Conservation (phyloP, 2,113 vertebrate species). For the Mesitornis unicolor region DNA sequence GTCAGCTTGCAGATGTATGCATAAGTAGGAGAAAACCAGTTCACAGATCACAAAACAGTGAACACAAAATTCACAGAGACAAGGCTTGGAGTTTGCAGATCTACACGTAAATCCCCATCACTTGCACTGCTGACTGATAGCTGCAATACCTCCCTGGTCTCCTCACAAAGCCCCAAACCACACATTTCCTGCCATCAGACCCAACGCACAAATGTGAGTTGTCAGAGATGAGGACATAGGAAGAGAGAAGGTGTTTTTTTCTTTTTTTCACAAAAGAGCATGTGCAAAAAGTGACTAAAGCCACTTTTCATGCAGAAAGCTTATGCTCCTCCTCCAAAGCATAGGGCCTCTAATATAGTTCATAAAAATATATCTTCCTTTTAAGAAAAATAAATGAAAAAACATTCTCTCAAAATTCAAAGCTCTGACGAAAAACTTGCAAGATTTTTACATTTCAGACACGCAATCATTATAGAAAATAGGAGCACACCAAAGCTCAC, state of each 20-base stretch:
- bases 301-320: not conserved
- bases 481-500: not conserved
- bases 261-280: not conserved
- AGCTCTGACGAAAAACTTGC: not conserved
- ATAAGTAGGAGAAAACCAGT: not conserved
- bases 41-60: not conserved
- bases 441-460: not conserved
- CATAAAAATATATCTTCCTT: not conserved
- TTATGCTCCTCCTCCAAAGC: not conserved
- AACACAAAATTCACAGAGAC: not conserved
- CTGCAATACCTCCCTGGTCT: not conserved
- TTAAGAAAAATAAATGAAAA: not conserved
- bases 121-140: not conserved
- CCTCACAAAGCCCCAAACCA: not conserved
- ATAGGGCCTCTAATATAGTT: not conserved
- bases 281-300: not conserved
- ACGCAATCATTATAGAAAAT: not conserved
- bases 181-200: not conserved
- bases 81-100: not conserved
- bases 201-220: not conserved
- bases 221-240: not conserved
- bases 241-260: not conserved
- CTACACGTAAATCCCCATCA: not conserved
- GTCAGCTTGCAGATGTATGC: not conserved
- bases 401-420: not conserved